Evolutionary conservation across 2,113 vertebrate species (phyloP), one percentile per base, ranked within the genome.

Genomic region (Gracilinanus agilis): DNA sequence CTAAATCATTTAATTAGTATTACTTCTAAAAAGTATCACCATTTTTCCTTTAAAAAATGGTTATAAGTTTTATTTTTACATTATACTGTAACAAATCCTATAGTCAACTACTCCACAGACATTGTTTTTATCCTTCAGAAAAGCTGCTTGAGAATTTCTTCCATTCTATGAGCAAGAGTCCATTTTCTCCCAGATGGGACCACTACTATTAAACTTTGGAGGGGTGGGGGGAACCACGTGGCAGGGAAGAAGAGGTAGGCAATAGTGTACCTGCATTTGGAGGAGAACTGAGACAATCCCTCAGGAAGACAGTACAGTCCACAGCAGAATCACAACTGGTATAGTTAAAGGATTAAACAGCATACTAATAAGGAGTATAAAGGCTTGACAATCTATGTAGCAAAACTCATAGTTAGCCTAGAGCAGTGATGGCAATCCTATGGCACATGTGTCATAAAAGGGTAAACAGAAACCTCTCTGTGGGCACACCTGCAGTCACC

Each of bases 271-370:
- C 27, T 83, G 67, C n/a, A 83, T 40, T 40, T 83, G 19, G 19
- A 40, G n/a, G 67, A 40, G 40, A n/a, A 83, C 16, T 40, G 34
- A 75, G 67, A 40, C 67, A 83, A 83, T 21, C 67, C n/a, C 16
- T 40, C n/a, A 83, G n/a, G 19, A 23, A 83, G 67, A 83, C 7
- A 75, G 34, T 13, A 13, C 24, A 89, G 4, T 89, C 94, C 53
- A 91, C 5, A 94, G 75, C 91, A 24, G 94, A 94, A 93, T 3
- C 94, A 34, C 92, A 95, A 88, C 40, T 90, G 24, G 9, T 92
- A 44, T 54, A 91, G 23, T 61, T 96, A 92, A 67, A 96, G 83
- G 40, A 89, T 91, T 56, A 94, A 96, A 61, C 91, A 93, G 40
- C 53, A 93, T 94, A 92, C 49, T 75, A 93, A 95, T n/a, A 44